Evolutionary conservation across 2,888 invertebrate species (phyloP), one percentile per base, ranked within the genome.

Genomic region (Biston stratarius): DNA sequence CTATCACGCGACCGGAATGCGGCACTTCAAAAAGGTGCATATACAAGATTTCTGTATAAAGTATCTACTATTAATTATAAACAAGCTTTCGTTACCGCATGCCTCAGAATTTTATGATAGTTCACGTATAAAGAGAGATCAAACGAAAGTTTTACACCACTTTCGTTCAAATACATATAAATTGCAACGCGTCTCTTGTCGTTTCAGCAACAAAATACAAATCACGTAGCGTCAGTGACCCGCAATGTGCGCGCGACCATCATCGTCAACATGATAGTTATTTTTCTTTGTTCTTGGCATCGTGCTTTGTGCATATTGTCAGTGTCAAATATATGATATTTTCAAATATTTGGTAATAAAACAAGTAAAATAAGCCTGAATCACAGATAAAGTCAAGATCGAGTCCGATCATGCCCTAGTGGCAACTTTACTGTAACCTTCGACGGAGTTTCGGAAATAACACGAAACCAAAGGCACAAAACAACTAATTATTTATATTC

Each of bases 221-320:
- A 85, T 83, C 91, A 91, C 89, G 90, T 88, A 83, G 82, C 69
- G 64, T 64, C 74, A 68, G 72, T 82, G 86, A 85, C 86, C 86
- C 80, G 73, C 83, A 86, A 83, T 74, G 75, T 74, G 70, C 74
- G 74, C 71, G 71, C 64, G 51, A 51, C 63, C 63, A 71, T 75
- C 24, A 71, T 75, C n/a, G n/a, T n/a, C 77, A 79, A 40, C 55
- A 42, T 55, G 42, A 79, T 11, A 14, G 15, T 76, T 24, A 24
- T 24, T 24, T 24, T 24, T 24, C 24, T 24, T 24, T 24, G 24
- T 2, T 24, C 3, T 24, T 24, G 24, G 24, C 24, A 24, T 24
- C 24, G 24, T 3, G 1, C 3, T 24, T 24, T 24, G 24, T 24
- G 24, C 3, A 24, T 24, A 2, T 24, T 24, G 24, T 24, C 24